A percentile compares a stretch with the other conserved stretches of the same genome.
These are phyloP conservation scores for Dasyurus viverrinus DNA, from an alignment of 2,113 vertebrate genomes.

Conservation along the genomic window DNA sequence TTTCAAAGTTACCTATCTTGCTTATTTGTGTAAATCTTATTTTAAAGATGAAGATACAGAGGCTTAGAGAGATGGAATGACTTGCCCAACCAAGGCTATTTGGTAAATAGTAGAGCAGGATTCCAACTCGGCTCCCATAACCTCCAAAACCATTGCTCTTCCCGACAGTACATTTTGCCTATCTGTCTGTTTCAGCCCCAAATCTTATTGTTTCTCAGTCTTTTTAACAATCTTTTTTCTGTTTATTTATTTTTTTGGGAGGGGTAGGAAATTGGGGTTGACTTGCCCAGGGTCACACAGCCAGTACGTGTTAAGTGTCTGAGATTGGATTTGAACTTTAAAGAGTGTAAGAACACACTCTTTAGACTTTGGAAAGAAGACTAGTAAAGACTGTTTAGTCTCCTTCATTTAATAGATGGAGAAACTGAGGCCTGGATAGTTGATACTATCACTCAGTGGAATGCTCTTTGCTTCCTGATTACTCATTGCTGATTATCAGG, in stretches of 20 bases:
- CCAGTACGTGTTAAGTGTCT: too few species aligned
- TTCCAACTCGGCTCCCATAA: not conserved
- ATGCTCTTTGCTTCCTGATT: not conserved
- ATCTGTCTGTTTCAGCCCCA: not conserved
- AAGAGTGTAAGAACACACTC: not conserved
- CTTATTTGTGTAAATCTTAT: not conserved
- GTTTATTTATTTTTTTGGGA: too few species aligned
- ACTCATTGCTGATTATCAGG: not conserved
- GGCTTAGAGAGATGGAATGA: not conserved
- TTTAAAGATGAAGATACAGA: not conserved
- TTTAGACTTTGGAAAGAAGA: not conserved
- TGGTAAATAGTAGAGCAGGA: not conserved
- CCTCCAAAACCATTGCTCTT: not conserved
- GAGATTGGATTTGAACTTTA: not conserved
- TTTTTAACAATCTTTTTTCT: not conserved
- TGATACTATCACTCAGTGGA: not conserved
- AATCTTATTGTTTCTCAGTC: not conserved
- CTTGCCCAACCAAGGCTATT: not conserved
- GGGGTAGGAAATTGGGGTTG: too few species aligned
- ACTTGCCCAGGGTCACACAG: too few species aligned
- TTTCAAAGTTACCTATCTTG: not conserved
- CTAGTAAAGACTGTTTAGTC: not conserved
- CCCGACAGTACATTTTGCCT: not conserved
- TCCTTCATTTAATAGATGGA: not conserved
- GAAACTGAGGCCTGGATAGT: not conserved